Evolutionary conservation across 2,113 vertebrate genomes (phyloP), one percentile per base, ranked within the genome.

Genomic region (Rhizomys pruinosus): DNA sequence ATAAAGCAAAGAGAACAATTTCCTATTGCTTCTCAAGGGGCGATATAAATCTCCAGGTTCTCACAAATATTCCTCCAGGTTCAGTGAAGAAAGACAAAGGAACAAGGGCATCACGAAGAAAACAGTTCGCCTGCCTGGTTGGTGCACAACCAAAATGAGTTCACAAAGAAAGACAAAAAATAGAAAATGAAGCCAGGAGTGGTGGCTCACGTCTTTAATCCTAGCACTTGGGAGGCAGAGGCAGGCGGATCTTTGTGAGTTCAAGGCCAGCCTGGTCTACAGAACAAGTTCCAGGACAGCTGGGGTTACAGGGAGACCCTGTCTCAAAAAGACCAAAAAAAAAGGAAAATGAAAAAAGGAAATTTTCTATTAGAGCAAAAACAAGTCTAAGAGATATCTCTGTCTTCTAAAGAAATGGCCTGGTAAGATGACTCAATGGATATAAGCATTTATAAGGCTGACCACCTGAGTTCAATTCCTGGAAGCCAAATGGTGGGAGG

Each of bases 11-110:
- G 37, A 91, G 57, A 95, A 77, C 15, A 90, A 81, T 71, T 85
- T 93, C 87, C 72, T 88, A 32, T 52, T 64, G 34, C 74, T 85
- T 81, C 90, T 66, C 61, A 90, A 92, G 92, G 55, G 5, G 68
- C 84, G 32, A 8, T 64, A 69, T 72, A 84, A 92, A 85, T 86
- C 82, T 93, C 92, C 66, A 92, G 86, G 57, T 73, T 88, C 78
- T n/a, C n/a, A n/a, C n/a, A n/a, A n/a, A n/a, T n/a, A n/a, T n/a
- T n/a, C n/a, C 82, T 93, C 92, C 66, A 92, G 86, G 57, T 73
- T 88, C 78, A 94, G 39, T 84, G 37, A 84, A 55, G 59, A 90
- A 92, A 94, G 34, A 95, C 88, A 91, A 42, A 90, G 17, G 20
- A 89, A 64, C 55, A 77, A 81, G 34, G 19, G 22, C 42, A 89